Evolutionary conservation across 2,113 vertebrate genomes (phyloP).

Genomic region (Saccopteryx bilineata): DNA sequence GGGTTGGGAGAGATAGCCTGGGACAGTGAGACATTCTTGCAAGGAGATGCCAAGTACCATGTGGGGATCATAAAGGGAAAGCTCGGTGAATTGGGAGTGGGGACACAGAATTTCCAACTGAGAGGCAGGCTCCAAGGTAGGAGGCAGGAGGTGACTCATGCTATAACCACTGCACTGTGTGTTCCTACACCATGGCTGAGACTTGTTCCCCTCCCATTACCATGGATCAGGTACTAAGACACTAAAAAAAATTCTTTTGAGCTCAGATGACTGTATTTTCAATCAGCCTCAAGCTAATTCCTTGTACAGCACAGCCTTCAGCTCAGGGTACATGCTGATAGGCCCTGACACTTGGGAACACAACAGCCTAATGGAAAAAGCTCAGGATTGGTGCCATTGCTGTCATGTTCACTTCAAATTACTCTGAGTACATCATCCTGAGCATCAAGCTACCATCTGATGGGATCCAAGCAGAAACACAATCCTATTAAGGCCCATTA

Average conservation of each 20-base stretch:
- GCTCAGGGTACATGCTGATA: constrained; percentile 20
- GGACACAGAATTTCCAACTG: neutral
- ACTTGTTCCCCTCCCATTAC: neutral
- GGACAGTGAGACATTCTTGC: neutral
- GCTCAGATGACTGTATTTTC: constrained; percentile 44
- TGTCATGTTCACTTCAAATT: constrained; percentile 55
- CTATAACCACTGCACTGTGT: neutral
- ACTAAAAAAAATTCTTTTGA: neutral
- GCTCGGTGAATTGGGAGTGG: neutral
- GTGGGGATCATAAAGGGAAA: accelerated
- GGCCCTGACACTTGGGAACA: constrained; percentile 35
- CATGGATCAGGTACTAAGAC: neutral
- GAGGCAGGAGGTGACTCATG: neutral
- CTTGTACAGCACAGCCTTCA: neutral
- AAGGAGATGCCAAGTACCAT: neutral
- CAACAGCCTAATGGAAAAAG: neutral
- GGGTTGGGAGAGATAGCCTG: neutral
- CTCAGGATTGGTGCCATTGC: constrained; percentile 27
- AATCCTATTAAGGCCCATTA: constrained; percentile 14
- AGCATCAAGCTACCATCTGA: neutral
- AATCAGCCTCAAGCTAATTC: constrained; percentile 51
- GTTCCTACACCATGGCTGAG: neutral
- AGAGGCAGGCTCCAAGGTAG: neutral
- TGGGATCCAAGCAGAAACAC: constrained; percentile 43
- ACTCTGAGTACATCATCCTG: constrained; percentile 11